phyloP scores from a whole-genome alignment of 2,888 invertebrate genomes.

The Troides oblongomaculatus region DNA sequence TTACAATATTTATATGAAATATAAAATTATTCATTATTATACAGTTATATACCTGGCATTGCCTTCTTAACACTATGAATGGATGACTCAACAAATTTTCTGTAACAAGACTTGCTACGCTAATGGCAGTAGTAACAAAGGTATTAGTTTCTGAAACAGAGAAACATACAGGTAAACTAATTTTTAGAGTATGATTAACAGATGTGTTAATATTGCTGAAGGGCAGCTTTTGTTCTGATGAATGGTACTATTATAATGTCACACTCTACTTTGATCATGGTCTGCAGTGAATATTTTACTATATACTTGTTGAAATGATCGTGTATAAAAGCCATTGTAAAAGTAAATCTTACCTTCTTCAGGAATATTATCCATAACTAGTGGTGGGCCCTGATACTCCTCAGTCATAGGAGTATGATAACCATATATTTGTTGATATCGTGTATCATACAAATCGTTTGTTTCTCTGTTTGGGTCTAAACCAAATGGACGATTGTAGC shows the following conservation, averaged over 20 bases:
- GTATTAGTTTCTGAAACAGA: constrained; percentile 69
- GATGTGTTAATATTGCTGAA: neutral
- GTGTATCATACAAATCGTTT: constrained; percentile 71
- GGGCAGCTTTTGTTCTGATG: no score
- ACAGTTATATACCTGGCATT: constrained; percentile 89
- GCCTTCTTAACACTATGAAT: constrained; percentile 93
- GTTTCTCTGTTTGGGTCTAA: constrained; percentile 70
- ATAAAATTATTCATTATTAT: neutral
- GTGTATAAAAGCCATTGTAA: neutral
- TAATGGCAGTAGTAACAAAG: constrained; percentile 89
- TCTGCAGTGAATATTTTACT: no score
- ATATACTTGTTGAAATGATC: no score
- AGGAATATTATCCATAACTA: constrained; percentile 69
- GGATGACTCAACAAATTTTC: constrained; percentile 96
- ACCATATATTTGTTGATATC: constrained; percentile 75
- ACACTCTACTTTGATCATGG: no score
- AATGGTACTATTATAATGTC: no score
- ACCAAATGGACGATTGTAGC: constrained; percentile 69
- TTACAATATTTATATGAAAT: no score
- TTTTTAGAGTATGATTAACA: neutral
- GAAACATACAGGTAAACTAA: neutral
- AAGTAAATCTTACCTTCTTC: constrained; percentile 62
- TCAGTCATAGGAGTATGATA: constrained; percentile 73
- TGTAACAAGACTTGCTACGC: constrained; percentile 91
- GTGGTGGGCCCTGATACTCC: constrained; percentile 73